phyloP scores from a whole-genome alignment of 1,140 invertebrate genomes.

The Thaumatotibia leucotreta region DNA sequence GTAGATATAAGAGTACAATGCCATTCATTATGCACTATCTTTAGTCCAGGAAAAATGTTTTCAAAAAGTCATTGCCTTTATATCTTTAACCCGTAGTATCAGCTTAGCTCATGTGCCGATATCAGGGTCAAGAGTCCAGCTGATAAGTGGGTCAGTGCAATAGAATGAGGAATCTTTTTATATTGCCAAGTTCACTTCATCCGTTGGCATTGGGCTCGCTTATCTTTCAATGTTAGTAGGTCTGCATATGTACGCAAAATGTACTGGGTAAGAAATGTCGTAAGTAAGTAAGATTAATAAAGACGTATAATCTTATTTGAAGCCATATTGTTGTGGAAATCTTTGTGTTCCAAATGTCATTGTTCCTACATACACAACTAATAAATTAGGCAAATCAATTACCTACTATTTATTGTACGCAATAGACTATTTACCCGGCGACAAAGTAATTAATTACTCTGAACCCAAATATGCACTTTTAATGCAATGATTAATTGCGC shows the following conservation, averaged over 20 bases:
- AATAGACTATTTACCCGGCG: slow-evolving; percentile 15
- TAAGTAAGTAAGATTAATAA: background rate
- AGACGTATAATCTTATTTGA: background rate
- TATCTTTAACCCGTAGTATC: slow-evolving; percentile 54
- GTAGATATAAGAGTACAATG: slow-evolving; percentile 15
- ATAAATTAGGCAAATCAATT: slow-evolving; percentile 12
- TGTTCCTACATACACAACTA: background rate
- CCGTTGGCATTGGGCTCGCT: background rate
- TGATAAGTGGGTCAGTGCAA: slow-evolving; percentile 68
- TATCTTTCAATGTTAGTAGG: slow-evolving; percentile 13
- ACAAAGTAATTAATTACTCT: slow-evolving; percentile 35
- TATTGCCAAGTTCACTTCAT: slow-evolving; percentile 60
- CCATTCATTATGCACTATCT: slow-evolving; percentile 33
- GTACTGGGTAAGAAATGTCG: background rate
- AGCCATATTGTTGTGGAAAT: background rate
- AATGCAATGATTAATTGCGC: slow-evolving; percentile 29
- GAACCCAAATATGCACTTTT: slow-evolving; percentile 31
- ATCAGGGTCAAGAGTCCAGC: slow-evolving; percentile 53
- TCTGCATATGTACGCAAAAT: background rate
- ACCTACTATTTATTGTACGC: slow-evolving; percentile 22
- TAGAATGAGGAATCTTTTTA: slow-evolving; percentile 36
- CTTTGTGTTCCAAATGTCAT: background rate
- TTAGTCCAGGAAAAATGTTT: slow-evolving; percentile 46
- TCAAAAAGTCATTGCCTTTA: slow-evolving; percentile 59
- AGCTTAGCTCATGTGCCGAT: slow-evolving; percentile 43